Evolutionary conservation across 1,140 invertebrate genomes (phyloP).

Genomic region (Heterodera schachtii): DNA sequence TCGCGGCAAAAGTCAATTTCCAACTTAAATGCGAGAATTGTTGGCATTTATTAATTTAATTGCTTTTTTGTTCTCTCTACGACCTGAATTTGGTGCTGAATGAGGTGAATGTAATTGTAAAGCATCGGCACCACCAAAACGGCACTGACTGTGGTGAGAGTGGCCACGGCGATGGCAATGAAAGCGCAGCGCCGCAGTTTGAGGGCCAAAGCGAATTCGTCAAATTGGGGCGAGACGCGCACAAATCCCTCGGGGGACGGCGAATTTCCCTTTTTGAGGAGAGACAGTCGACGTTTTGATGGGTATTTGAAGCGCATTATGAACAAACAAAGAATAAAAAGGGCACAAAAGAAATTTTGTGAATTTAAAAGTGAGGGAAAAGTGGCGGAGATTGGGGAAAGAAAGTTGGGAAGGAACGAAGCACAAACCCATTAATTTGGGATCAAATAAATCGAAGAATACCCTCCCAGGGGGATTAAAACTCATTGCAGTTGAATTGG

Average conservation of each 20-base stretch:
- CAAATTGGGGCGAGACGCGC: not conserved
- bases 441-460: no score
- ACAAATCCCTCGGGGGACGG: not conserved
- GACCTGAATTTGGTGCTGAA: conserved; percentile 53
- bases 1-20: conserved; percentile 31
- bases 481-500: not conserved
- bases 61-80: conserved; percentile 24
- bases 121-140: conserved; percentile 55
- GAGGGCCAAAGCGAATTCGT: not conserved
- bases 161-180: conserved; percentile 52
- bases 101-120: conserved; percentile 61
- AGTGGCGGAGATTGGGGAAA: no score
- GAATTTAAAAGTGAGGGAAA: no score
- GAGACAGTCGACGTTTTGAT: not conserved
- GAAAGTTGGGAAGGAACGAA: no score
- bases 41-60: not conserved
- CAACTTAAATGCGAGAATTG: not conserved
- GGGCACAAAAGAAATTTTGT: no score
- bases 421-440: no score
- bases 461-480: not conserved
- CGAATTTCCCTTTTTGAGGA: not conserved
- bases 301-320: not conserved
- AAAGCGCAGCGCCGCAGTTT: conserved; percentile 47
- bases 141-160: conserved; percentile 55
- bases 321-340: not conserved